Evolutionary conservation across 53 echinoderm and acorn worm species (phyloP).

Genomic region (Echinometra lucunter): DNA sequence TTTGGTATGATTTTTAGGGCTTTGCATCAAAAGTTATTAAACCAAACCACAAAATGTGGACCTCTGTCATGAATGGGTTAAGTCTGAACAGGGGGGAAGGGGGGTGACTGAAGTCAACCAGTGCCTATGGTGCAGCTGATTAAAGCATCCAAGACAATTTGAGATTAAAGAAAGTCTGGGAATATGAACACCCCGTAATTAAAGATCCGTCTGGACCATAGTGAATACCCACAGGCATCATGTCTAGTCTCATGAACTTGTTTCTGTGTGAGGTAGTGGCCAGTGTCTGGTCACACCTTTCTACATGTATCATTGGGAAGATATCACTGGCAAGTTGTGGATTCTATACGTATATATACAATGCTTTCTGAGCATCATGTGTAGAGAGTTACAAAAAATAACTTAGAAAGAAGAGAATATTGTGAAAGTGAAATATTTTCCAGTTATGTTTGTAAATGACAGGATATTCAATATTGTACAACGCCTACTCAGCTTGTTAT

Average conservation of each 20-base stretch:
- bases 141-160: conserved; percentile 23
- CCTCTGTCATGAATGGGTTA: too few relatives aligned
- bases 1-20: too few relatives aligned
- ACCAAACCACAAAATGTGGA: too few relatives aligned
- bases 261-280: neutral
- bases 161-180: conserved; percentile 10
- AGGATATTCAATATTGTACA: neutral
- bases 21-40: too few relatives aligned
- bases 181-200: conserved; percentile 1
- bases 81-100: too few relatives aligned
- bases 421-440: neutral
- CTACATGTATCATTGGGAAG: neutral
- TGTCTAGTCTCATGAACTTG: neutral
- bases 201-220: conserved; percentile 9
- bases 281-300: neutral
- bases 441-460: neutral
- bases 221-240: neutral
- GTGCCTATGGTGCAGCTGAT: neutral
- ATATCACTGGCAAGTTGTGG: neutral
- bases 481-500: too few relatives aligned
- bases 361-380: neutral
- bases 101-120: conserved; percentile 16
- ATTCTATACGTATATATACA: neutral
- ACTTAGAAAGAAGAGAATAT: neutral
- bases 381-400: neutral